Conservation (phyloP, 2,888 invertebrate species). For the Ditula angustiorana region DNA sequence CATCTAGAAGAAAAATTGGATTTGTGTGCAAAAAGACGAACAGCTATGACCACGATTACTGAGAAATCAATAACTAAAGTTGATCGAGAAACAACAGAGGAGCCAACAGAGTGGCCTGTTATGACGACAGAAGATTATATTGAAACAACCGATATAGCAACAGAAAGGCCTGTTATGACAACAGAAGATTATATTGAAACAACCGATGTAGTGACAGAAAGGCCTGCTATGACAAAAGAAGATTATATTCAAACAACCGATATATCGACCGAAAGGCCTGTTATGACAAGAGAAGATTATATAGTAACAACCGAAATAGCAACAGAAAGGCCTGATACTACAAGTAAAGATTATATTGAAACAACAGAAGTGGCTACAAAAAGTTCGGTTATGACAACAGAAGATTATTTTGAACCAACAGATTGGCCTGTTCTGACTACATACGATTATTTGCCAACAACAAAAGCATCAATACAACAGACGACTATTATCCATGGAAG, state of each 20-base stretch:
- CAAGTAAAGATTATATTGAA: background rate
- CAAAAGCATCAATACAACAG: background rate
- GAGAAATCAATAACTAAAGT: background rate
- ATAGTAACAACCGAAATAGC: too few species aligned
- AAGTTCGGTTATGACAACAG: background rate
- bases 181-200: background rate
- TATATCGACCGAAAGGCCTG: background rate
- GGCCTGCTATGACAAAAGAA: background rate
- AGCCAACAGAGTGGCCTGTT: background rate
- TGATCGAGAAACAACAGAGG: background rate
- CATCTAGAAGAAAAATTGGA: background rate
- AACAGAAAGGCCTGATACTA: background rate
- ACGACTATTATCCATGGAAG: too few species aligned
- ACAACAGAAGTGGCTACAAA: background rate
- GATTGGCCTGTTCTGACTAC: background rate
- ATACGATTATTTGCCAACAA: background rate
- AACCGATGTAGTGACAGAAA: too few species aligned
- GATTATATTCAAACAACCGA: background rate
- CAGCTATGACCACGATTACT: background rate
- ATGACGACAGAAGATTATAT: background rate
- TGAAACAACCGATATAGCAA: background rate
- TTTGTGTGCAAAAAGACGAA: background rate
- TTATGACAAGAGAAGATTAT: background rate
- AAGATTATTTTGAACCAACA: background rate
- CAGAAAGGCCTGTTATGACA: background rate